phyloP scores from a whole-genome alignment of 2,888 invertebrate species.

The Galeruca laticollis region DNA sequence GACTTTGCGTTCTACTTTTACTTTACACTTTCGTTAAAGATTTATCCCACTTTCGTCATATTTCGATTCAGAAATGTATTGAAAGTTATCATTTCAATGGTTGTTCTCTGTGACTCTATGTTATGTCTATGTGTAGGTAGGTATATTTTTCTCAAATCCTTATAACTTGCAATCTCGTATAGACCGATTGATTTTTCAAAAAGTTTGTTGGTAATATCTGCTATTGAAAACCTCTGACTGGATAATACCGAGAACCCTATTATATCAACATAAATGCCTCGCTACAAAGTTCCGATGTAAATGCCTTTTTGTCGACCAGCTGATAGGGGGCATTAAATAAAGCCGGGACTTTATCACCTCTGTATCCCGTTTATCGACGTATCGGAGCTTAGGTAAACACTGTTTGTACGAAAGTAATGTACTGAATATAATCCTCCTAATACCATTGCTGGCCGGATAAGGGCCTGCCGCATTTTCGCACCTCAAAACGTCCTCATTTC shows the following conservation, averaged over 20 bases:
- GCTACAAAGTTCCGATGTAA: constrained; percentile 5
- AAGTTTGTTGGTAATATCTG: constrained; percentile 3
- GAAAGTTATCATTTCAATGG: too few species aligned
- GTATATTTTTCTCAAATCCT: too few species aligned
- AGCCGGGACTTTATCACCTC: constrained; percentile 48
- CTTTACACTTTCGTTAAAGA: too few species aligned
- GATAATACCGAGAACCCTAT: constrained; percentile 6
- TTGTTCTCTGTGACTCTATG: too few species aligned
- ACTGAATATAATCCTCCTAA: constrained; percentile 63
- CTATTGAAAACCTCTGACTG: constrained; percentile 5
- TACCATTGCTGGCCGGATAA: constrained; percentile 62
- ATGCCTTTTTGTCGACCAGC: constrained; percentile 28
- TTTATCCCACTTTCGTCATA: too few species aligned
- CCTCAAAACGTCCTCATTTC: constrained; percentile 56
- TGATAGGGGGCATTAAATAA: constrained; percentile 39
- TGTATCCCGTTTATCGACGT: constrained; percentile 59
- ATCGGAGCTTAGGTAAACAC: constrained; percentile 60
- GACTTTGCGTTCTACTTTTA: too few species aligned
- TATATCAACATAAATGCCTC: constrained; percentile 4
- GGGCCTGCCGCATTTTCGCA: constrained; percentile 59
- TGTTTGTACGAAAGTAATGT: constrained; percentile 64
- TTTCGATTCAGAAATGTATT: too few species aligned
- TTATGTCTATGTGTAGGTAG: too few species aligned
- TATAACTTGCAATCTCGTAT: too few species aligned
- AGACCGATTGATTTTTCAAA: neutral